Evolutionary conservation across 2,113 vertebrate genomes (phyloP), one percentile per base, ranked within the genome.

Genomic region (Psophia crepitans): DNA sequence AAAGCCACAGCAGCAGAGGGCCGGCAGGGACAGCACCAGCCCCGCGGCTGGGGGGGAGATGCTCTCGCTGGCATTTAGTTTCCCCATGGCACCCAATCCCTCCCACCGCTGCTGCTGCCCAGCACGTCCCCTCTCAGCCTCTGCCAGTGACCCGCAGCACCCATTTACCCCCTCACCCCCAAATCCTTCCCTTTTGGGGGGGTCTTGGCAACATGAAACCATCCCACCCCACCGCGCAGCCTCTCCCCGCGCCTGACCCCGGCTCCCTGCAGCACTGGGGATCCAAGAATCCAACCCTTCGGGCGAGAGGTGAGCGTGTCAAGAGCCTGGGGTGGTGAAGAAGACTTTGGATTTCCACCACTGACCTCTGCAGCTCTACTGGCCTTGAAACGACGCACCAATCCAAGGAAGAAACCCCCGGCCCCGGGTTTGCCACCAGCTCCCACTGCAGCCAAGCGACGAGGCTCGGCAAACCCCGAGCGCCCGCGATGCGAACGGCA

Each of bases 401-500:
- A 44, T 0, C 2, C 35, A 9, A 33, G 48, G 73, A 37, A 44
- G 74, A 82, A 88, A 12, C 39, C 63, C 57, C 58, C 85, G n/a
- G 3, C 39, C 46, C 2, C 2, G 27, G 27, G 27, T 20, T 21
- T 2, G 18, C 32, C 8, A 7, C 51, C 39, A 23, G 46, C 73
- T 61, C 73, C 2, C 4, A 14, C 69, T 1, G 27, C 82, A 43
- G 69, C 57, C 63, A 33, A 13, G 57, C 66, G 3, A 11, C 1
- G 17, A 3, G 7, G 9, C 48, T 14, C 30, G 1, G 43, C 43
- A 26, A 16, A 30, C 10, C 58, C 69, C 5, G 1, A 69, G 19
- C n/a, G 7, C 27, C n/a, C 8, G 0, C 0, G 0, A 5, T 0
- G 0, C 49, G 2, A 56, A 48, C 0, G 0, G 49, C 41, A n/a